phyloP scores from a whole-genome alignment of 1,140 invertebrate species.

The Heterodera carotae region DNA sequence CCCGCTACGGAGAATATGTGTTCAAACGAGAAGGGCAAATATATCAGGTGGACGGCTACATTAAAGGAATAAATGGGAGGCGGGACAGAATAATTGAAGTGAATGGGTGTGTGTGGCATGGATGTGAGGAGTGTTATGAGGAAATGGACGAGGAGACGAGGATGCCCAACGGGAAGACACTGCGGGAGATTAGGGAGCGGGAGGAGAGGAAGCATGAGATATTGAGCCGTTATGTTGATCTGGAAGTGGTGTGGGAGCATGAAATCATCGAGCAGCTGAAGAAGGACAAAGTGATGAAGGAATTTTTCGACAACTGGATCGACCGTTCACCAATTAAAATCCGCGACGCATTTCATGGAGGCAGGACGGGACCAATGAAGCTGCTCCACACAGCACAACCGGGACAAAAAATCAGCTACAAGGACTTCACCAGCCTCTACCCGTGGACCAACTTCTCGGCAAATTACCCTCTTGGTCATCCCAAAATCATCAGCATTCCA shows the following conservation, averaged over 20 bases:
- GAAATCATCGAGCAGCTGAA: background rate
- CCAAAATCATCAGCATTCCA: slow-evolving; percentile 13
- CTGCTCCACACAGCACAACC: background rate
- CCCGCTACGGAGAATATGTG: slow-evolving; percentile 3
- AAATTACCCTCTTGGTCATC: background rate
- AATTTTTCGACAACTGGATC: slow-evolving; percentile 10
- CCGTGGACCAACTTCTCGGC: slow-evolving; percentile 12
- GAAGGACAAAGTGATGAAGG: background rate
- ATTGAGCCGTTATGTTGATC: background rate
- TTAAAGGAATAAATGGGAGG: background rate
- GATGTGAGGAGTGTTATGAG: slow-evolving; percentile 7
- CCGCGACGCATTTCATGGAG: slow-evolving; percentile 9
- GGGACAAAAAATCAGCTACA: slow-evolving; percentile 9
- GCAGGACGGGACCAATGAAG: slow-evolving; percentile 5
- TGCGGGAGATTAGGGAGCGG: background rate
- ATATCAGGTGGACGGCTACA: slow-evolving; percentile 11
- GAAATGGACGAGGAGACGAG: background rate
- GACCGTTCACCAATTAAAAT: background rate
- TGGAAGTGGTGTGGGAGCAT: slow-evolving; percentile 18
- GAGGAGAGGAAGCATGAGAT: background rate
- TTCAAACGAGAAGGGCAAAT: background rate
- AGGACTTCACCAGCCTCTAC: slow-evolving; percentile 19
- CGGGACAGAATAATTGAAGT: slow-evolving; percentile 14
- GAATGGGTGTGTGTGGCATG: slow-evolving; percentile 19
- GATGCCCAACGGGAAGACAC: slow-evolving; percentile 10